Evolutionary conservation across 2,888 invertebrate genomes (phyloP).

Genomic region (Chorisops tibialis): DNA sequence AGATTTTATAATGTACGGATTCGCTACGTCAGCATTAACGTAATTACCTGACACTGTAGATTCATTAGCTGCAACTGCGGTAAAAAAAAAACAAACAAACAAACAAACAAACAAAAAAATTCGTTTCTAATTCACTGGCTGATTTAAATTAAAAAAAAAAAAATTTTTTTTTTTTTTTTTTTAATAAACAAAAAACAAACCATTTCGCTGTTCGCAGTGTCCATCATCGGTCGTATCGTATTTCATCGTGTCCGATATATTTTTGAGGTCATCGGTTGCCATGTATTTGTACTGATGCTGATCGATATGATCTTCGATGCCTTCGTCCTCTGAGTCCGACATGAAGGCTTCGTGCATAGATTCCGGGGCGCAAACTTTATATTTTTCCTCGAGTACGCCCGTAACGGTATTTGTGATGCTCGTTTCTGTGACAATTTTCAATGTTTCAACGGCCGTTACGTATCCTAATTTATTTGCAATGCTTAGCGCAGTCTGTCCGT

Average conservation of each 20-base stretch:
- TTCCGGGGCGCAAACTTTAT: slow-evolving; percentile 95
- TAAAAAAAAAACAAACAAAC: slow-evolving; percentile 35
- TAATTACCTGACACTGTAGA: slow-evolving; percentile 32
- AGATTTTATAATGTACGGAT: slow-evolving; percentile 45
- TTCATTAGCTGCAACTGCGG: slow-evolving; percentile 34
- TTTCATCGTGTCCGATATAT: slow-evolving; percentile 70
- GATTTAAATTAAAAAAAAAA: not conserved
- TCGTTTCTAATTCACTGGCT: not conserved
- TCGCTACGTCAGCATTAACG: slow-evolving; percentile 41
- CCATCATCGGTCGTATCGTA: slow-evolving; percentile 63
- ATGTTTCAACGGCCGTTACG: slow-evolving; percentile 95
- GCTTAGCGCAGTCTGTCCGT: slow-evolving; percentile 93
- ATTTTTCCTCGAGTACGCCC: slow-evolving; percentile 76
- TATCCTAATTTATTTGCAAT: slow-evolving; percentile 96
- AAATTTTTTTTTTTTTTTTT: not conserved
- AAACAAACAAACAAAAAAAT: slow-evolving; percentile 1
- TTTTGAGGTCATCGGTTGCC: slow-evolving; percentile 78
- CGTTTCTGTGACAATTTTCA: slow-evolving; percentile 86
- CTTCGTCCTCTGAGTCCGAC: slow-evolving; percentile 99
- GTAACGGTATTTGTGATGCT: slow-evolving; percentile 61
- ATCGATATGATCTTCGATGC: slow-evolving; percentile 60
- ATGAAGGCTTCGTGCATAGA: slow-evolving; percentile 98
- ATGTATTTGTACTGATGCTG: slow-evolving; percentile 72
- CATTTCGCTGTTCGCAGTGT: slow-evolving; percentile 13
- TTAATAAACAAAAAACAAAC: not conserved